Evolutionary conservation across 2,888 invertebrate genomes (phyloP).

Genomic region (Mystacides longicornis): DNA sequence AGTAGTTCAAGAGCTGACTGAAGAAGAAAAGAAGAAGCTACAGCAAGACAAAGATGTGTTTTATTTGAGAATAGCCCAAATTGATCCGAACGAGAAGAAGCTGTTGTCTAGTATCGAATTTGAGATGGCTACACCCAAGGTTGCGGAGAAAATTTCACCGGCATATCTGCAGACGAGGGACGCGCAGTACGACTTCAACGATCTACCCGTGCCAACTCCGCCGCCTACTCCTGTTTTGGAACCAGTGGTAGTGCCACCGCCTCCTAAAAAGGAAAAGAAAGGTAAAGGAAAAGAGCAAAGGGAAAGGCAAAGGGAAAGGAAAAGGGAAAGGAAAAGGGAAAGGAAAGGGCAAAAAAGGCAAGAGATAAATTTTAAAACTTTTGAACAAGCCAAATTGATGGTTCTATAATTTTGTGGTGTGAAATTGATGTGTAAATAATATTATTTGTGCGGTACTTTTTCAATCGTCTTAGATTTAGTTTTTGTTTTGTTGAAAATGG

Average conservation of each 20-base stretch:
- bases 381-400: no score
- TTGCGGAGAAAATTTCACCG: not conserved
- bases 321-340: not conserved
- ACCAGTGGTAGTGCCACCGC: not conserved
- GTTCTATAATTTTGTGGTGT: no score
- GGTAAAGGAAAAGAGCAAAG: not conserved
- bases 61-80: not conserved
- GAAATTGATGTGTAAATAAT: no score
- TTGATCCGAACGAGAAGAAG: not conserved
- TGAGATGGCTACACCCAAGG: not conserved
- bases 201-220: not conserved
- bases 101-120: not conserved
- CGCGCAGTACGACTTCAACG: not conserved
- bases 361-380: no score
- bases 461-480: no score
- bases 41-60: not conserved
- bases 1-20: not conserved
- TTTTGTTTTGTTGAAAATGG: no score
- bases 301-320: not conserved
- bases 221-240: not conserved
- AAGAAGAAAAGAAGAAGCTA: not conserved
- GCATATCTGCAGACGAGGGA: not conserved
- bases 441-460: no score
- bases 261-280: not conserved
- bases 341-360: not conserved